A percentile compares a stretch with the other conserved stretches of the same genome.
Evolutionary conservation across 1,140 invertebrate species (phyloP).

Genomic region (Andricus grossulariae): DNA sequence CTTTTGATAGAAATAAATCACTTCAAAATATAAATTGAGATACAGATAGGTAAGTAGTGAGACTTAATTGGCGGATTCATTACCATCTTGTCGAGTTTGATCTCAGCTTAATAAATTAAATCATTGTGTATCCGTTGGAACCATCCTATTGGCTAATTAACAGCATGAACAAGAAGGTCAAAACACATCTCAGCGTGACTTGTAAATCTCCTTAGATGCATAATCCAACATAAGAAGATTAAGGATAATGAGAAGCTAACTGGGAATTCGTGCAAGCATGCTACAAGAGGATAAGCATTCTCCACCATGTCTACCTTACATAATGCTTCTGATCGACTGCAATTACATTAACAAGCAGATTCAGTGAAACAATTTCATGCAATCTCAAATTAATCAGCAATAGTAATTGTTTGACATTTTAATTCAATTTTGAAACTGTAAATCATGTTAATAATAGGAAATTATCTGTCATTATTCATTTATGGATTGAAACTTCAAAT

Average conservation of each 20-base stretch:
- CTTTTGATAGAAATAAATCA: too few relatives aligned
- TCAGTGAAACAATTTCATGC: constrained; percentile 22
- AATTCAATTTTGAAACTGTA: background rate
- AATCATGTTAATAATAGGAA: too few relatives aligned
- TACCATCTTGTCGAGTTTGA: background rate
- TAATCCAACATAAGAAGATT: constrained; percentile 30
- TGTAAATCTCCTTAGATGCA: constrained; percentile 29
- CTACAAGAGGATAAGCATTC: constrained; percentile 28
- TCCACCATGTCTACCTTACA: constrained; percentile 21
- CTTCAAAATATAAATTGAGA: too few relatives aligned
- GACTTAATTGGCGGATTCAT: too few relatives aligned
- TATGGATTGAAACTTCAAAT: too few relatives aligned
- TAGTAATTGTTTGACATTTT: background rate
- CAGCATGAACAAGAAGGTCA: background rate
- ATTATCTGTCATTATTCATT: too few relatives aligned
- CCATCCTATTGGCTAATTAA: constrained; percentile 13
- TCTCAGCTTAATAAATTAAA: background rate
- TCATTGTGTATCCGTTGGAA: constrained; percentile 6
- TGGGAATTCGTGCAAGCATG: constrained; percentile 29
- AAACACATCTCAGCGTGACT: constrained; percentile 3
- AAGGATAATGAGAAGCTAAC: constrained; percentile 30
- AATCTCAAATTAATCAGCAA: constrained; percentile 14
- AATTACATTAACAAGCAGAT: constrained; percentile 25
- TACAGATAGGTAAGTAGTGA: too few relatives aligned
- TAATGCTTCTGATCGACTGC: constrained; percentile 12